A percentile compares a stretch with the other conserved stretches of the same genome.
phyloP scores from a whole-genome alignment of 1,140 invertebrate species.

The Calycopis cecrops region DNA sequence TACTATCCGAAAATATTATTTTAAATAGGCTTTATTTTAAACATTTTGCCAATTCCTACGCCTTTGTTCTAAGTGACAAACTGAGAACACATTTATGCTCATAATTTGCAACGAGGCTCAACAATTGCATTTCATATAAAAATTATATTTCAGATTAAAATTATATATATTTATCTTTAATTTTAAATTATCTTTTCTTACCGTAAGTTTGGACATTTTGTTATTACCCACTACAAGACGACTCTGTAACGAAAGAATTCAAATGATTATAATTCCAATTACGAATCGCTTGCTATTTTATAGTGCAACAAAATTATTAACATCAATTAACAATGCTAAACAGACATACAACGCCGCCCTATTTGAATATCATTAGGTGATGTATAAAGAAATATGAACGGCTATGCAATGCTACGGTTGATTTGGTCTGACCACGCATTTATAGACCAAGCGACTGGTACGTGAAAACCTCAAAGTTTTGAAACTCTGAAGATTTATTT shows the following conservation, averaged over 20 bases:
- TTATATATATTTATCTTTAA: constrained; percentile 5
- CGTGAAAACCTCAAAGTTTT: no score
- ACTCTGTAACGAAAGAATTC: constrained; percentile 40
- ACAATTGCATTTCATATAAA: no score
- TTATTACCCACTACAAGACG: constrained; percentile 33
- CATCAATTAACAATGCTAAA: constrained; percentile 67
- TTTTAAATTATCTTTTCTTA: constrained; percentile 41
- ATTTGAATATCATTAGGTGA: constrained; percentile 67
- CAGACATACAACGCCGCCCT: constrained; percentile 44
- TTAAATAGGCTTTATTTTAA: no score
- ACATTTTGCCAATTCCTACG: no score
- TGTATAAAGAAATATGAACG: constrained; percentile 44
- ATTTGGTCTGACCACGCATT: background rate
- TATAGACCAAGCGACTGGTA: background rate
- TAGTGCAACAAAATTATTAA: constrained; percentile 61
- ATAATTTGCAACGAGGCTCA: no score
- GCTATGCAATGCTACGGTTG: constrained; percentile 30
- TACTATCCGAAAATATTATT: no score
- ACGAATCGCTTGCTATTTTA: constrained; percentile 57
- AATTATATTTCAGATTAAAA: no score
- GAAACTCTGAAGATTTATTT: no score
- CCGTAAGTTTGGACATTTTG: constrained; percentile 63
- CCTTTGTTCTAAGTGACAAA: no score
- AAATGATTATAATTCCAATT: constrained; percentile 41
- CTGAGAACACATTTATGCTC: no score